Evolutionary conservation across 2,113 vertebrate genomes (phyloP).

Genomic region (Thamnophis sirtalis): DNA sequence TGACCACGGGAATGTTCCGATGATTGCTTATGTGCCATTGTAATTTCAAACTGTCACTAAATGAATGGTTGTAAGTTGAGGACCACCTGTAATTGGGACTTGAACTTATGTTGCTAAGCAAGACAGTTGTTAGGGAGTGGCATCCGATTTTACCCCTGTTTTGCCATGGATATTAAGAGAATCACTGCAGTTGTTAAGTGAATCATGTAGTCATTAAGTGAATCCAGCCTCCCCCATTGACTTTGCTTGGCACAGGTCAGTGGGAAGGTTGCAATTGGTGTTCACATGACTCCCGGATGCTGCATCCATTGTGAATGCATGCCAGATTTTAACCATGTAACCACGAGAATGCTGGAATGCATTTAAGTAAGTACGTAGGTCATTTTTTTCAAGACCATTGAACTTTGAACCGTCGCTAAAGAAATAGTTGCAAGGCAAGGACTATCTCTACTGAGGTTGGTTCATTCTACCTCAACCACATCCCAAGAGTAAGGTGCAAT

Average conservation of each 20-base stretch:
- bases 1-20: not conserved
- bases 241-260: not conserved
- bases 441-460: not conserved
- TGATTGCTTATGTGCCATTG: not conserved
- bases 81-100: not conserved
- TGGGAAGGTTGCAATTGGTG: not conserved
- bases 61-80: not conserved
- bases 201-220: not conserved
- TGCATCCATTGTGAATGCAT: not conserved
- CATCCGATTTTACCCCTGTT: not conserved
- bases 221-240: not conserved
- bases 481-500: not conserved
- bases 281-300: not conserved
- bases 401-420: not conserved
- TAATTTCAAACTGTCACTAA: not conserved
- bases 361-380: no score
- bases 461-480: not conserved
- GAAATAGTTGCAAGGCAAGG: not conserved
- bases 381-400: not conserved
- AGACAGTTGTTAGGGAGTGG: not conserved
- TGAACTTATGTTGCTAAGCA: not conserved
- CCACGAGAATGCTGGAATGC: not conserved
- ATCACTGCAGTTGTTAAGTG: not conserved
- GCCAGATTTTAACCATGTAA: not conserved
- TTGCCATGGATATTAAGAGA: not conserved